Evolutionary conservation across 2,888 invertebrate genomes (phyloP), one percentile per base, ranked within the genome.

Genomic region (Ochropacha duplaris): DNA sequence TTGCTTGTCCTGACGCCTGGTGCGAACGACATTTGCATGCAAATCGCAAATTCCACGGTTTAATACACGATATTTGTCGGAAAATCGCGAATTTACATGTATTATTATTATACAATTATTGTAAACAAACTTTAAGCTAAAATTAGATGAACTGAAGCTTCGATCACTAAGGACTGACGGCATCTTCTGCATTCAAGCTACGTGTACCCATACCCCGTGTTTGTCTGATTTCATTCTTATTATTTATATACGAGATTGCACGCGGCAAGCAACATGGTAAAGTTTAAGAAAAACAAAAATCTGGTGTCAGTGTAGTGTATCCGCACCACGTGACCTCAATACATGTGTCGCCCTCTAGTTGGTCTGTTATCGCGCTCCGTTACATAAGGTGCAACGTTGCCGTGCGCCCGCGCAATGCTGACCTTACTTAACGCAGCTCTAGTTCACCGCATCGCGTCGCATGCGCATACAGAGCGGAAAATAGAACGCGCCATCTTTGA

Each of bases 351-450:
- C 76, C 73, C 71, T 76, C 74, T 73, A 49, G 52, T 31, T 55
- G 36, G 4, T 36, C 54, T 54, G 66, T 64, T 66, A 66, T 71
- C 63, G 52, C 54, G 62, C 60, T 57, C 65, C 64, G 71, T 84
- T 80, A 81, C 78, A 73, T 79, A 80, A 81, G 72, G 59, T 74
- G 75, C 74, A 74, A 68, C 66, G 64, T 64, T 64, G 36, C 36
- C 58, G 59, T 68, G 72, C 76, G 72, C 71, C 51, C 56, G 73
- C 79, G 78, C 78, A 72, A 74, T 67, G 83, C 87, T 86, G 87
- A 88, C 88, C 88, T 88, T 81, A 83, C 87, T 74, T 86, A 88
- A 87, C 86, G 68, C 78, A 68, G 64, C 68, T 61, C 76, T 76
- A 78, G 83, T 86, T 83, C 73, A 69, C 71, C 78, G 69, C 69